Evolutionary conservation across 1,140 invertebrate species (phyloP), one percentile per base, ranked within the genome.

Genomic region (Drosophila lacteicornis): DNA sequence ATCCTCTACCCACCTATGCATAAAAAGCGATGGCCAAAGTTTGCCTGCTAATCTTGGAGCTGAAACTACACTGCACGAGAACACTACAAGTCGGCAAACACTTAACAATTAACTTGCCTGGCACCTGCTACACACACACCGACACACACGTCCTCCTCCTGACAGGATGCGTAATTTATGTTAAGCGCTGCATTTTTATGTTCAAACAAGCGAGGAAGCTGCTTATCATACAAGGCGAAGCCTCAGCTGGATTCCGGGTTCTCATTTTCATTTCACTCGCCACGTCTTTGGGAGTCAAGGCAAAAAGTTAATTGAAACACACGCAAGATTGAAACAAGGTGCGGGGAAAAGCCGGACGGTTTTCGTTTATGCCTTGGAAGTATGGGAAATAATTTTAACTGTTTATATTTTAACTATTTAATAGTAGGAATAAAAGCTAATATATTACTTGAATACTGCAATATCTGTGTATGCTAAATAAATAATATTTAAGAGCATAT

Each of bases 241-340:
- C 57, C 70, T 49, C 79, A 66, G 66, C 70, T 60, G 59, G 65
- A 55, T 75, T 65, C 66, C 63, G 53, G 65, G 45, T 49, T 70
- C 79, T 62, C 80, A 83, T 74, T 62, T 55, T 74, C 74, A 62
- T 75, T 77, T 75, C 45, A 63, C 53, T 59, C 69, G 65, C 69
- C 51, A 47, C 66, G 27, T 78, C 85, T 88, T 84, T 57, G 74
- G 77, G 85, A 73, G 69, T 56, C 62, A 77, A 50, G 80, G 84
- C 84, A 88, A 88, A 90, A 88, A 88, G 84, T 88, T 88, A 88
- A 88, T 88, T 88, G 84, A 88, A 88, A 90, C 80, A 90, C 84
- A 81, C 59, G 78, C 80, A 75, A 88, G 73, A 81, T 75, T 88
- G 80, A 80, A 87, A 67, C 45, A 75, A 69, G 77, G 73, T 67